These are phyloP conservation scores for Malurus splendens DNA, from an alignment of 2,797 vertebrate genomes.

Conservation along the genomic window DNA sequence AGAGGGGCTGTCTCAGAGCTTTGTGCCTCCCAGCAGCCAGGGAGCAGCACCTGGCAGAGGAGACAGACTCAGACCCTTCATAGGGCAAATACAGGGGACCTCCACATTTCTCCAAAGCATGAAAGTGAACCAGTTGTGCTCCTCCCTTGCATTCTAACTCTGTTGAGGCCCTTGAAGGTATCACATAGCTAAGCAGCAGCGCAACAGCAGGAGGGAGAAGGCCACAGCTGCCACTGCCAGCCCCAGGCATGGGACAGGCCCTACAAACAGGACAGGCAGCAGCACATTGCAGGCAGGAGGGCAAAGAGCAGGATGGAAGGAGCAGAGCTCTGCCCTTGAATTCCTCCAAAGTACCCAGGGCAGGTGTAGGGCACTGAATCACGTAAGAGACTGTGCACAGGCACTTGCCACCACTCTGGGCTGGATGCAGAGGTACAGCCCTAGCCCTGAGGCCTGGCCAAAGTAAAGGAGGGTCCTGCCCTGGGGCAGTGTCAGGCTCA, in stretches of 20 bases:
- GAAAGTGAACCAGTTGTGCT: neutral
- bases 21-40: neutral
- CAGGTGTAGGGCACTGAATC: neutral
- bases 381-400: fast-evolving
- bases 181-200: neutral
- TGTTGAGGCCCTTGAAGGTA: neutral
- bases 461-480: neutral
- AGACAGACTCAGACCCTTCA: neutral
- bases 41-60: neutral
- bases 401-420: fast-evolving
- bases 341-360: neutral
- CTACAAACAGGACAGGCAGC: neutral
- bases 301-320: neutral
- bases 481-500: neutral
- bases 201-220: neutral
- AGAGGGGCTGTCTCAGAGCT: fast-evolving
- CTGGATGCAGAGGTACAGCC: neutral
- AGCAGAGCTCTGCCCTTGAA: neutral
- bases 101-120: fast-evolving
- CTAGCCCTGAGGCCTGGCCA: neutral
- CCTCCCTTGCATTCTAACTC: neutral
- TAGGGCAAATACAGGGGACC: neutral
- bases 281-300: neutral
- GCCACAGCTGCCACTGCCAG: neutral
- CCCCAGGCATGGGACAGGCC: neutral